A percentile compares a stretch with the other conserved stretches of the same genome.
These are phyloP conservation scores for Ochropleura leucogaster DNA, from an alignment of 2,888 invertebrate genomes.

Conservation along the genomic window DNA sequence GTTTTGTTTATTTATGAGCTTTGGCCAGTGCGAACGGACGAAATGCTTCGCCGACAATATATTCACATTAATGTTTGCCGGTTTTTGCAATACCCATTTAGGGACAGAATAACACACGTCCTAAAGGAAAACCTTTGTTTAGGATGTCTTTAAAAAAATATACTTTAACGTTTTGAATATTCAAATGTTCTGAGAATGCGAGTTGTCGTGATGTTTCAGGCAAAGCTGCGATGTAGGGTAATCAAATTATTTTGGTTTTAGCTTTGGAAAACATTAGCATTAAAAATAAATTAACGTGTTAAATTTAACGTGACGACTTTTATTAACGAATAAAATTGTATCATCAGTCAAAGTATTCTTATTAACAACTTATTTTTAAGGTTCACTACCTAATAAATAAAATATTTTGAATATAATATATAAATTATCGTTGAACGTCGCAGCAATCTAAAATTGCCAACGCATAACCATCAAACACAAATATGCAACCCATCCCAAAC, in stretches of 20 bases:
- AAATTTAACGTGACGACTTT: background rate
- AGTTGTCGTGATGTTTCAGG: conserved; percentile 56
- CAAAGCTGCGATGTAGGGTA: conserved; percentile 15
- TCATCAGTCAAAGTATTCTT: background rate
- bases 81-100: conserved; percentile 83
- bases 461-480: background rate
- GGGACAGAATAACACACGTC: conserved; percentile 71
- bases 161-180: conserved; percentile 61
- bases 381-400: background rate
- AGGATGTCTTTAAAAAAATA: conserved; percentile 69
- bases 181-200: conserved; percentile 52
- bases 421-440: background rate
- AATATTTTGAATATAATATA: background rate
- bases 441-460: background rate
- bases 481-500: background rate
- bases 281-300: background rate
- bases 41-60: conserved; percentile 84
- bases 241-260: conserved; percentile 41
- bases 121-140: conserved; percentile 69
- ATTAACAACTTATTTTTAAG: background rate
- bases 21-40: conserved; percentile 83
- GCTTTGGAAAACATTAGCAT: background rate
- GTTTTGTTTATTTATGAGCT: conserved; percentile 90
- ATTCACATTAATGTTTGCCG: conserved; percentile 81
- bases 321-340: background rate